Percentiles rank a stretch among this genome's conserved stretches.
Evolutionary conservation across 2,797 vertebrate species (phyloP).

Genomic region (Eurystomus glaucurus): DNA sequence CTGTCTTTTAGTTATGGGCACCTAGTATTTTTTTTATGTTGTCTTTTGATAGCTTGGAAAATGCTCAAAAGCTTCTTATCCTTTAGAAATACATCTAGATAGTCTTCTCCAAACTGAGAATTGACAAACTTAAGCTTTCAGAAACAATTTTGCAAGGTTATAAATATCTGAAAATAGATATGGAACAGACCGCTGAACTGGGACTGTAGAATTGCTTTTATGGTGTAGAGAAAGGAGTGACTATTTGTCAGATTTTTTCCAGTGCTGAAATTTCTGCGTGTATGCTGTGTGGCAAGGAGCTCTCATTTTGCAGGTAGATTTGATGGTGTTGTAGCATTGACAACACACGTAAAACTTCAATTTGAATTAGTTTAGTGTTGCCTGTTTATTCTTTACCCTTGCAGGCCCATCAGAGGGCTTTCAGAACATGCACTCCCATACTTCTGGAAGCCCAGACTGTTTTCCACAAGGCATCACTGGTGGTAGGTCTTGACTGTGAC

Average conservation of each 20-base stretch:
- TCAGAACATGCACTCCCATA: not conserved
- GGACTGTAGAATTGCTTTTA: not conserved
- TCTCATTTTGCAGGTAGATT: not conserved
- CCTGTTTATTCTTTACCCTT: not conserved
- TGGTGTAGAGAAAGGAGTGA: not conserved
- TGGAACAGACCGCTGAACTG: not conserved
- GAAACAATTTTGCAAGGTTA: not conserved
- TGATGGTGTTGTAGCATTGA: not conserved
- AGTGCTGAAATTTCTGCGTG: not conserved
- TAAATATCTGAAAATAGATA: not conserved
- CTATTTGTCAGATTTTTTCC: not conserved
- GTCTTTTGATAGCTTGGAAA: not conserved
- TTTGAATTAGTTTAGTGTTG: not conserved
- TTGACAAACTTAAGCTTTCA: not conserved
- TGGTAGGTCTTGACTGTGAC: not conserved
- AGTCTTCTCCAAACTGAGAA: not conserved
- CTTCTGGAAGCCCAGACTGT: not conserved
- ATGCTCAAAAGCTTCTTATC: constrained; percentile 10
- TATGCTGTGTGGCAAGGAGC: accelerated
- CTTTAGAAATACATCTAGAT: not conserved
- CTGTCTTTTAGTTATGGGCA: not conserved
- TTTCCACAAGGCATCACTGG: accelerated
- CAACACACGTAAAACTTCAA: not conserved
- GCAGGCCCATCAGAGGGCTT: not conserved
- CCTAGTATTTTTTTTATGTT: not conserved